Base-by-base conservation (phyloP, 92 coral and sea anemone species). In the Micromussa lordhowensis region DNA sequence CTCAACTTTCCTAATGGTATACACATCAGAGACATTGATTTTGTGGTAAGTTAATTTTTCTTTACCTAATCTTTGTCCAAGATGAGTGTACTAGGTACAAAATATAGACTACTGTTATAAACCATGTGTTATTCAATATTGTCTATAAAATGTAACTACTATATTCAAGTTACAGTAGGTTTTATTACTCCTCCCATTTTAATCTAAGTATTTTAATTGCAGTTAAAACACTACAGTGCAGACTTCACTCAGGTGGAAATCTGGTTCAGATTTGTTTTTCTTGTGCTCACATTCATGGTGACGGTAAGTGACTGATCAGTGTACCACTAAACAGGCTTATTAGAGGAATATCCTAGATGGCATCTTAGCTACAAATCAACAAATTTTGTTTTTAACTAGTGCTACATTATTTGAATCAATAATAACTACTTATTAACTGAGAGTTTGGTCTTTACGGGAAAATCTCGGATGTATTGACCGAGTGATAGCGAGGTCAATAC, bases 201-300 rank as follows among this genome's bases (percentile, higher is more conserved):
- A 30, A 54, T 13, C 9, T 19, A 44, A 22, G 26, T 73, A 2
- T 86, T 88, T 83, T 66, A 35, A 44, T 87, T 91, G 48, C 91
- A 98, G 99, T 92, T 98, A 74, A 98, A 96, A 82, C 96, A 96
- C 81, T 98, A 91, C 68, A 96, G 89, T 91, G 94, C 94, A 22
- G 94, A 93, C 31, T 98, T 98, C 79, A 94, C 95, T 22, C 98
- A 98, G 78, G 98, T 98, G 34, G 98, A 98, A 84, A 98, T 98
- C 78, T 98, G 99, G 99, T 98, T 98, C 76, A 88, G 99, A 83
- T 98, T 98, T 94, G 98, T 98, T 77, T 98, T 98, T 81, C 86
- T 98, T 71, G 98, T 98, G 15, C 93, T 98, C 68, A 94, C 99
- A 49, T 98, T 98, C 86, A 96, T 98, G 95, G 96, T 93, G 7